Base-by-base conservation (phyloP, 1,140 invertebrate genomes). In the Megalonaias nervosa region DNA sequence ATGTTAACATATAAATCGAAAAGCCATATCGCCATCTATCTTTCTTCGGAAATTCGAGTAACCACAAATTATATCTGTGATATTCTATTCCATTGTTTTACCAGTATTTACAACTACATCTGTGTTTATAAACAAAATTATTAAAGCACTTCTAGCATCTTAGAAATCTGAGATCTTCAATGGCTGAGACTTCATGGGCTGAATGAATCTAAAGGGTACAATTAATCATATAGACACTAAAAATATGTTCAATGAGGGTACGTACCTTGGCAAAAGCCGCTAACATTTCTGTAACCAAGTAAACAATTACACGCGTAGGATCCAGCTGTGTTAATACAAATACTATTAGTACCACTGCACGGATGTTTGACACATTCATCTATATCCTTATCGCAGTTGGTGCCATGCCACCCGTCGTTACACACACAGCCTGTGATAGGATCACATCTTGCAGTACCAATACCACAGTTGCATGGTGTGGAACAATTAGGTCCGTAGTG, bases 391-490 rank as follows among this genome's bases (percentile, higher is more conserved):
- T 82, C 75, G 81, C 86, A 88, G n/a, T 75, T 76, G 1, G 58
- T n/a, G 4, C 83, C 85, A 2, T 77, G 75, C 83, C 83, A 86
- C 6, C 85, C 85, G 16, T 70, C 55, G 19, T 73, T 73, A 79
- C 85, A 86, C 3, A 84, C 78, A 80, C 85, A 86, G 0, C 85
- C 85, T 11, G 11, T 62, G 16, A 79, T 56, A 19, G 72, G n/a
- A 61, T 84, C 71, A 77, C 85, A 86, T 0, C 67, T 31, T 16
- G 60, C 55, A 17, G 79, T 70, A 26, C 80, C 77, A 15, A 23
- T 56, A 3, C 80, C 78, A 75, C 85, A 86, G 58, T 75, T 48
- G 70, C 85, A 86, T 1, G 26, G 19, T 16, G 76, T 77, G 1
- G 58, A 66, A 80, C 85, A 86, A 65, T 80, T 80, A 15, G 23